Evolutionary conservation across 2,888 invertebrate genomes (phyloP).

Genomic region (Hetaerina titia): DNA sequence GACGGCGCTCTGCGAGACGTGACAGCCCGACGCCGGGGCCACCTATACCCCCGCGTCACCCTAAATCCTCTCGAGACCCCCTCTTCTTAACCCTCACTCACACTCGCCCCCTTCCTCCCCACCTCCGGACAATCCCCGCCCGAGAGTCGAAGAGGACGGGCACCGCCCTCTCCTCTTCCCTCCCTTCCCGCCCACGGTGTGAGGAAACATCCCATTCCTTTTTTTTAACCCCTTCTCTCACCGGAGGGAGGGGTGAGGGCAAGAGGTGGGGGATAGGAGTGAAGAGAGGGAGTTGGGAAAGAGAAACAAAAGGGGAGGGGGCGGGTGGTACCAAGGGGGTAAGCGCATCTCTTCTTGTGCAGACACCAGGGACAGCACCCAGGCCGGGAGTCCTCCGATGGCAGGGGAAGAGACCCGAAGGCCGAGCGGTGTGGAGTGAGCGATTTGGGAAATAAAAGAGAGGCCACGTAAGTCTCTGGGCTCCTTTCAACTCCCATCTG

Average conservation of each 20-base stretch:
- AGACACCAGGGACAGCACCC: slow-evolving; percentile 49
- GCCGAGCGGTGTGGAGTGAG: slow-evolving; percentile 49
- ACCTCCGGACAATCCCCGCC: not conserved
- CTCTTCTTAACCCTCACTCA: not conserved
- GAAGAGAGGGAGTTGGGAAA: not conserved
- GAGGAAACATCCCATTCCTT: not conserved
- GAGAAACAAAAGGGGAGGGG: not conserved
- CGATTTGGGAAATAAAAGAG: slow-evolving; percentile 31
- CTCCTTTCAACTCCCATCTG: not conserved
- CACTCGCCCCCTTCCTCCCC: not conserved
- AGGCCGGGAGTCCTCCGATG: slow-evolving; percentile 46
- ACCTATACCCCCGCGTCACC: not conserved
- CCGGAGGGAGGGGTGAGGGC: not conserved
- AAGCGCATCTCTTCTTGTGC: slow-evolving; percentile 7
- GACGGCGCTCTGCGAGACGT: not conserved
- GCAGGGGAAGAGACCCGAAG: slow-evolving; percentile 9
- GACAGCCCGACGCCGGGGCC: not conserved
- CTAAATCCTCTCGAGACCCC: not conserved
- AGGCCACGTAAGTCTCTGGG: slow-evolving; percentile 47
- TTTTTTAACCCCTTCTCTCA: not conserved
- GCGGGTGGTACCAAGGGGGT: not conserved
- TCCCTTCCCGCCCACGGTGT: not conserved
- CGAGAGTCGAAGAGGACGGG: not conserved
- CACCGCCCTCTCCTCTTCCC: not conserved
- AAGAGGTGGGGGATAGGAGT: not conserved